Evolutionary conservation across 2,113 vertebrate genomes (phyloP).

Genomic region (Thamnophis sirtalis): DNA sequence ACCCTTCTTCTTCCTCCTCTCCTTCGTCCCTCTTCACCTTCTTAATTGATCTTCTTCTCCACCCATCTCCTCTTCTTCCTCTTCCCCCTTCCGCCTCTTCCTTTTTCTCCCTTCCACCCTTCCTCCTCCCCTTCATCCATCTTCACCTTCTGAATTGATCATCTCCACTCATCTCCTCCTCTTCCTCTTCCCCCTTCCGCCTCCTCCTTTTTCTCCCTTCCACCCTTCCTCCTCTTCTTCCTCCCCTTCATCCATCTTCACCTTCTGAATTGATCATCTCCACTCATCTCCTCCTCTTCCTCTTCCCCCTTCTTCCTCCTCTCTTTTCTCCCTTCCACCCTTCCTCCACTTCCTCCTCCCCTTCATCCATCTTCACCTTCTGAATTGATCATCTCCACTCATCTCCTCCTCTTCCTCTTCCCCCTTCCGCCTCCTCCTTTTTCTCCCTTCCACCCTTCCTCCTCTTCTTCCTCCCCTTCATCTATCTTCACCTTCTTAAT

Average conservation of each 20-base stretch:
- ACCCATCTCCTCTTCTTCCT: not conserved
- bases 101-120: not conserved
- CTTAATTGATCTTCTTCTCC: slow-evolving; percentile 1
- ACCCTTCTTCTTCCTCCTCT: not conserved
- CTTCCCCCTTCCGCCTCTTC: not conserved
- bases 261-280: slow-evolving; percentile 10
- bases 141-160: slow-evolving; percentile 8
- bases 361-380: too few relatives aligned
- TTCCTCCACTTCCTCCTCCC: not conserved
- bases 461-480: not conserved
- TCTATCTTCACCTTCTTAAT: not conserved
- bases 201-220: not conserved
- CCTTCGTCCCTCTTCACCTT: not conserved
- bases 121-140: too few relatives aligned
- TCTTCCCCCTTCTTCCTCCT: too few relatives aligned
- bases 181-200: not conserved
- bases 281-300: too few relatives aligned
- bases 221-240: not conserved
- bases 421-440: not conserved
- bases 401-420: too few relatives aligned
- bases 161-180: not conserved
- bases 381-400: too few relatives aligned
- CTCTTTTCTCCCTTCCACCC: not conserved
- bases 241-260: too few relatives aligned
- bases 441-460: not conserved